phyloP scores from a whole-genome alignment of 1,140 invertebrate genomes.

The Saxidomus purpurata region DNA sequence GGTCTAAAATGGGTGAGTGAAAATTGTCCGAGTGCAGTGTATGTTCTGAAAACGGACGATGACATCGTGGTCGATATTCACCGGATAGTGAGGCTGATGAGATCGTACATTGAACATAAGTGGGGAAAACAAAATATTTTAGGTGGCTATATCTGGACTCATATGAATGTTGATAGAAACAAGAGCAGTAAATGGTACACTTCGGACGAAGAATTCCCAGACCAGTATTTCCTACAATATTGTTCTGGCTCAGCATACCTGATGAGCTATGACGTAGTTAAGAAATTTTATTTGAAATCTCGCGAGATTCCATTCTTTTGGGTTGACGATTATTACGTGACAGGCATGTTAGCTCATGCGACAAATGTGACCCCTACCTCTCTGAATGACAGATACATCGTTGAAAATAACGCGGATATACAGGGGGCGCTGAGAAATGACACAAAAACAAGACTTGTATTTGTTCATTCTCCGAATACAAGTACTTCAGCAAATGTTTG shows the following conservation, averaged over 20 bases:
- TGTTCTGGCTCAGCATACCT: constrained; percentile 84
- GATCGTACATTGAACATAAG: constrained; percentile 26
- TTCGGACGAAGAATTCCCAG: constrained; percentile 79
- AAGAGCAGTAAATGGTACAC: constrained; percentile 84
- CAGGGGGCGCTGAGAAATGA: constrained; percentile 33
- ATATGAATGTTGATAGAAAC: constrained; percentile 75
- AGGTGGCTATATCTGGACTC: constrained; percentile 68
- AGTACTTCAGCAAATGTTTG: constrained; percentile 38
- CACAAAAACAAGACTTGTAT: constrained; percentile 60
- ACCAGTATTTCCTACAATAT: constrained; percentile 82
- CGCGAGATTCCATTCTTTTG: constrained; percentile 77
- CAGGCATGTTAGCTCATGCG: constrained; percentile 65
- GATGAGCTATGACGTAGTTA: constrained; percentile 81
- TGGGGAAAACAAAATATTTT: constrained; percentile 54
- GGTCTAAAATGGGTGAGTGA: constrained; percentile 92
- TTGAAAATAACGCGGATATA: constrained; percentile 51
- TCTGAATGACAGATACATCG: constrained; percentile 57
- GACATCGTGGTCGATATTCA: constrained; percentile 89
- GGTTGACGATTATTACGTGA: constrained; percentile 84
- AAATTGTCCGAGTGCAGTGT: constrained; percentile 89
- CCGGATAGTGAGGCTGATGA: constrained; percentile 43
- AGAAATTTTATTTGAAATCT: constrained; percentile 76
- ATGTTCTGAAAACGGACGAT: constrained; percentile 95
- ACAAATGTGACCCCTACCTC: constrained; percentile 47
- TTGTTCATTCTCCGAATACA: constrained; percentile 59